Conservation (phyloP, 2,888 invertebrate genomes). For the Dione juno region DNA sequence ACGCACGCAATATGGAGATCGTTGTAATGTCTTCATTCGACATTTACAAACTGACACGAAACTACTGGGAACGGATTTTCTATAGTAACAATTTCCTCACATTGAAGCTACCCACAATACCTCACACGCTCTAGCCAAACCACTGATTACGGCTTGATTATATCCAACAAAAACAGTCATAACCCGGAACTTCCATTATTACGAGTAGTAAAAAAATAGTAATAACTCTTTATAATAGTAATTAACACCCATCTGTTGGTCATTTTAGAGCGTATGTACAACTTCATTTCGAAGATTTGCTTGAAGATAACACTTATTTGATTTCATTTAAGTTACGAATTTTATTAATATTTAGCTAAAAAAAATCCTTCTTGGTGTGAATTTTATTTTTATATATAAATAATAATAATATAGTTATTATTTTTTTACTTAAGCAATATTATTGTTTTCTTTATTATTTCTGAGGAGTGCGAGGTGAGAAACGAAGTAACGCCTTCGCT, state of each 20-base stretch:
- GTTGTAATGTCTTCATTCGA: constrained; percentile 79
- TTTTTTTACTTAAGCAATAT: neutral
- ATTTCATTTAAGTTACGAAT: no score
- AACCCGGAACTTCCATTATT: constrained; percentile 79
- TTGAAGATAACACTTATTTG: constrained; percentile 3
- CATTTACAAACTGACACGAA: constrained; percentile 63
- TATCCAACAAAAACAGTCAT: constrained; percentile 79
- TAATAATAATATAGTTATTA: neutral
- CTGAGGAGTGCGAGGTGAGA: constrained; percentile 58
- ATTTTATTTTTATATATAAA: no score
- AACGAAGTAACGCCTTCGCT: constrained; percentile 68
- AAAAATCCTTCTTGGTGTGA: no score
- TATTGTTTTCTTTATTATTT: neutral
- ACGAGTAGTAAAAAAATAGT: constrained; percentile 78
- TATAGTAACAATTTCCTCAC: constrained; percentile 75
- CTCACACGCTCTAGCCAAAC: constrained; percentile 78
- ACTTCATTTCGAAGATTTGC: constrained; percentile 43
- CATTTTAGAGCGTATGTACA: constrained; percentile 74
- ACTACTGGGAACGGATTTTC: constrained; percentile 63
- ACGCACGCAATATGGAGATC: constrained; percentile 78
- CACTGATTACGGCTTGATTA: constrained; percentile 80
- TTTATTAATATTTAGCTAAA: no score
- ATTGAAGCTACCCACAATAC: constrained; percentile 60
- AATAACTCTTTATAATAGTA: constrained; percentile 81
- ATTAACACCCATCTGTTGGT: constrained; percentile 82